Conservation (phyloP, 1,140 invertebrate species). For the Dendrolimus punctatus region DNA sequence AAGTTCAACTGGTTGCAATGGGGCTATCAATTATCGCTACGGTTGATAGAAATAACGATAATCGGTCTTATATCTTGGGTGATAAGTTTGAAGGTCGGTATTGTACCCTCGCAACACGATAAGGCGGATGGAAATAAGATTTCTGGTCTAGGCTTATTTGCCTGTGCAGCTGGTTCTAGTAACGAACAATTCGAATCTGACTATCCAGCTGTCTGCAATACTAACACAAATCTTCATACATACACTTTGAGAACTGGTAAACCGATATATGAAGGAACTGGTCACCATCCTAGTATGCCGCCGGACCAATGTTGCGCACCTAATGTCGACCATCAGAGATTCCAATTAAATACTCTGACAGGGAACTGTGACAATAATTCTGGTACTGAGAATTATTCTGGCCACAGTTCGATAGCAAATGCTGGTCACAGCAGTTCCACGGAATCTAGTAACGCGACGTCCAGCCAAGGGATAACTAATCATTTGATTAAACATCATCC, state of each 20-base stretch:
- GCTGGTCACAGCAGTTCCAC: constrained; percentile 70
- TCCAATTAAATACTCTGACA: constrained; percentile 57
- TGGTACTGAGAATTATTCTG: constrained; percentile 68
- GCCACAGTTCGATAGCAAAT: constrained; percentile 69
- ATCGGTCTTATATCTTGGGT: constrained; percentile 88
- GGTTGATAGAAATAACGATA: constrained; percentile 87
- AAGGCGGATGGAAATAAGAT: constrained; percentile 75
- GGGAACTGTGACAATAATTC: constrained; percentile 72
- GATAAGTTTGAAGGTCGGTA: constrained; percentile 77
- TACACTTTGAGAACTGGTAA: constrained; percentile 85
- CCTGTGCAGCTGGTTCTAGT: constrained; percentile 83
- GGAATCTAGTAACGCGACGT: constrained; percentile 67
- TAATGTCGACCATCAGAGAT: constrained; percentile 56
- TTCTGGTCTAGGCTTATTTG: constrained; percentile 82
- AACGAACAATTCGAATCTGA: constrained; percentile 84
- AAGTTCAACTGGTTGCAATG: constrained; percentile 87
- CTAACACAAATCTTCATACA: constrained; percentile 87
- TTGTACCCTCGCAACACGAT: constrained; percentile 70
- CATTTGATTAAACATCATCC: constrained; percentile 70
- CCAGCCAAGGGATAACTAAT: constrained; percentile 66
- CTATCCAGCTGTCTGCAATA: constrained; percentile 88
- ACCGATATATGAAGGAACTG: constrained; percentile 79
- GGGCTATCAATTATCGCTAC: constrained; percentile 88
- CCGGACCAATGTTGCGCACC: constrained; percentile 63
- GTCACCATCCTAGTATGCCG: constrained; percentile 64